Evolutionary conservation across 1,140 invertebrate genomes (phyloP), one percentile per base, ranked within the genome.

Genomic region (Eueides isabella): DNA sequence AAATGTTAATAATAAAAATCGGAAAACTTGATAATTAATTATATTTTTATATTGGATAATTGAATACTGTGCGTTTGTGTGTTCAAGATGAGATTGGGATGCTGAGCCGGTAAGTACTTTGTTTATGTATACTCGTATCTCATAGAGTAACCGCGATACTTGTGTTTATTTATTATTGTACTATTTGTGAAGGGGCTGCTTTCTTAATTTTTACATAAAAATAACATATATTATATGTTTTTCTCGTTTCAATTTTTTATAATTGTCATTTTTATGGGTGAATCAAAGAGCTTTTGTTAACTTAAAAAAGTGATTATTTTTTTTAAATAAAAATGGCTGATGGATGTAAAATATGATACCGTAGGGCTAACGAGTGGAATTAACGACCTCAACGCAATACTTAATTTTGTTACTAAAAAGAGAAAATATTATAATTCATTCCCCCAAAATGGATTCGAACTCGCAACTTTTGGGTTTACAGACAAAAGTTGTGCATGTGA

Each of bases 51-150:
- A 23, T 26, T 55, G 6, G 26, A 55, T 26, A 55, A 23, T 55
- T 55, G 19, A 11, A 2, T 9, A 38, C 5, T 55, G 48, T 19
- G 48, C 26, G 48, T 55, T 26, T 55, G 48, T 55, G 48, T 2
- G 48, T 55, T 26, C n/a, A 19, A 55, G 7, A 55, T 55, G 48
- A 55, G 48, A 55, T 55, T 30, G 76, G 74, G 79, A 80, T 84
- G 82, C 75, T 82, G 80, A 75, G 72, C 77, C 78, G 83, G 81
- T 85, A 65, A 85, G 78, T 78, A 44, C 66, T 64, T 71, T 72
- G 77, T 76, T 74, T 73, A 67, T 80, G 61, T 74, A 48, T 67
- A 70, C 44, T 67, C 38, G 68, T 72, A 30, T n/a, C 61, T 72
- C 55, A 79, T 74, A 31, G 67, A 38, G 70, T 67, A 70, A 61